Percentiles rank a stretch among this genome's conserved stretches.
phyloP scores from a whole-genome alignment of 1,140 invertebrate species.

The silkworm (Bombyx mori) region DNA sequence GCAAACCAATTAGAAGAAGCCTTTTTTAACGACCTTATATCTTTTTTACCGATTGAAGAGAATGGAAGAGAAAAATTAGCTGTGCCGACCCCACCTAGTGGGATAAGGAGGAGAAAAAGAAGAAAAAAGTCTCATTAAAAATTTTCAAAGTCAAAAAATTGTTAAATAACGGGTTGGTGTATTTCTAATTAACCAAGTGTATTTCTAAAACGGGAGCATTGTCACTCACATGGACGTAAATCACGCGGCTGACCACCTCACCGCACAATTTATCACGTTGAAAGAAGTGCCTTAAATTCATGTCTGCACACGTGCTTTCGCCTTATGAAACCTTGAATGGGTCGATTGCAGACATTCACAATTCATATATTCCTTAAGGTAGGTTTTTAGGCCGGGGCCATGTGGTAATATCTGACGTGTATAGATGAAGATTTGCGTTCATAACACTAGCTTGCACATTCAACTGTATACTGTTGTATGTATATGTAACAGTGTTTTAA shows the following conservation, averaged over 20 bases:
- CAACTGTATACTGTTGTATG: conserved; percentile 7
- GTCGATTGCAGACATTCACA: conserved; percentile 16
- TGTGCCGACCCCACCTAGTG: no score
- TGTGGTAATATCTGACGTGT: conserved; percentile 20
- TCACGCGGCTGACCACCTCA: conserved; percentile 9
- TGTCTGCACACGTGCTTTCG: conserved; percentile 29
- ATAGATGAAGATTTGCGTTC: conserved; percentile 21
- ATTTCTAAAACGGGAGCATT: no score
- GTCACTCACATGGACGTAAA: not conserved
- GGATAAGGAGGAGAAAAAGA: no score
- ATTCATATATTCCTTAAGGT: conserved; percentile 45
- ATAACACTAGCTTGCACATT: conserved; percentile 25
- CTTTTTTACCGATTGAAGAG: no score
- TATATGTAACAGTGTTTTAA: no score
- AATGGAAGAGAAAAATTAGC: no score
- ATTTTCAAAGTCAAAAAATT: no score
- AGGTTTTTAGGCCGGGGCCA: conserved; percentile 36
- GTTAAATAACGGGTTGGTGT: no score
- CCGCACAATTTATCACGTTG: conserved; percentile 34
- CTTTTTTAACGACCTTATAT: no score
- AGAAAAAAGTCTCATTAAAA: no score
- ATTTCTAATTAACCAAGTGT: no score
- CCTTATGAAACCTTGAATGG: conserved; percentile 23
- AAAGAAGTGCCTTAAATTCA: conserved; percentile 17
- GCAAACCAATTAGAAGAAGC: no score